Evolutionary conservation across 2,113 vertebrate genomes (phyloP).

Genomic region (Mesembrinibis cayennensis): DNA sequence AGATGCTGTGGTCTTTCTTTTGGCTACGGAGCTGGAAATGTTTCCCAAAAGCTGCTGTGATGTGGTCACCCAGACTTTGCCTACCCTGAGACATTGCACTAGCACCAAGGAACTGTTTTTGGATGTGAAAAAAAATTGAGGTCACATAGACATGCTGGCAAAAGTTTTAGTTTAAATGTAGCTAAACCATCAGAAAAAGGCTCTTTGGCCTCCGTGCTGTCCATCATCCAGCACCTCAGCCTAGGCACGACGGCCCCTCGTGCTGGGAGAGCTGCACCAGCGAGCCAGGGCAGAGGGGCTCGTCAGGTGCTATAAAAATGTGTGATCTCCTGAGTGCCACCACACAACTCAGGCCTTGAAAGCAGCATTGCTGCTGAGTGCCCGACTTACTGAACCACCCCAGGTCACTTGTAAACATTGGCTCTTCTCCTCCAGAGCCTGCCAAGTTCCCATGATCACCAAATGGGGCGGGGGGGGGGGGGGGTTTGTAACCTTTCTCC

Average conservation of each 20-base stretch:
- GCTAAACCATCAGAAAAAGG: not conserved
- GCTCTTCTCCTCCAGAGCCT: not conserved
- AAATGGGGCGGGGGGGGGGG: not conserved
- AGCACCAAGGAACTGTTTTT: not conserved
- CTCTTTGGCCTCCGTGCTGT: not conserved
- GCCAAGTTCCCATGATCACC: slow-evolving; percentile 5
- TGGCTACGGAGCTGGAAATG: not conserved
- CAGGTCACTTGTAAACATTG: not conserved
- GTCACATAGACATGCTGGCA: not conserved
- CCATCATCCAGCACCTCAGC: not conserved
- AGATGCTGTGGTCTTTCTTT: not conserved
- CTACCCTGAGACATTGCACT: not conserved
- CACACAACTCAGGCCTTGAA: not conserved
- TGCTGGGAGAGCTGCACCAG: not conserved
- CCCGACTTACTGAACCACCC: fast-evolving
- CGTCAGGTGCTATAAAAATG: not conserved
- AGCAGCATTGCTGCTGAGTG: not conserved
- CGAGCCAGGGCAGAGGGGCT: not conserved
- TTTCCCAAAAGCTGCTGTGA: not conserved
- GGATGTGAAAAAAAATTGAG: not conserved
- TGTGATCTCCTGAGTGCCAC: not conserved
- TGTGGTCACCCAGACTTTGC: not conserved
- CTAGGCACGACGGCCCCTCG: not conserved
- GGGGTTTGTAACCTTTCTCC: not conserved
- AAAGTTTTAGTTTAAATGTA: not conserved